phyloP scores from a whole-genome alignment of 2,113 vertebrate genomes.

The Microtus montanus region DNA sequence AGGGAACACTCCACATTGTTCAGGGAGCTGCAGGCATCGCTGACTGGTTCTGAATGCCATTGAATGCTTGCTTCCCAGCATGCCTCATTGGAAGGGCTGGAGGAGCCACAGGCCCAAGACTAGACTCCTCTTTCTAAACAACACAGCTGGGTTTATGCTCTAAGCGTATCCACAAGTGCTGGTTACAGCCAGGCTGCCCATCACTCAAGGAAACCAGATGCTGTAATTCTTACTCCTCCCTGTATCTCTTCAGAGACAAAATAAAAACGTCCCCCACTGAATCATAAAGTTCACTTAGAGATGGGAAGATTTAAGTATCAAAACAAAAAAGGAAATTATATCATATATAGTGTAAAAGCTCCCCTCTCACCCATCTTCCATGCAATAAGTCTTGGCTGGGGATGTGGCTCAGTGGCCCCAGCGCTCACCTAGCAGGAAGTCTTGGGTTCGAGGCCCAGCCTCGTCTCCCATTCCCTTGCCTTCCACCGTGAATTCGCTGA shows the following conservation, averaged over 20 bases:
- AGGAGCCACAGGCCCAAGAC: too few species aligned
- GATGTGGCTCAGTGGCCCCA: background rate
- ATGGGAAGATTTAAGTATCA: background rate
- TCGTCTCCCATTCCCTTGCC: background rate
- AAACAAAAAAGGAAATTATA: background rate
- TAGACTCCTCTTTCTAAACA: background rate
- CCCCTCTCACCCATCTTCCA: background rate
- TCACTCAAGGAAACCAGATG: rapidly evolving
- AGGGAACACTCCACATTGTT: background rate
- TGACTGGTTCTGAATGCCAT: background rate
- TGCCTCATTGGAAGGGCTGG: background rate
- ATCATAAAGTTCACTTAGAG: background rate
- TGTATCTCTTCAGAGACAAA: background rate
- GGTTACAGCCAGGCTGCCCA: background rate
- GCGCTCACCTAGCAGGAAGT: background rate
- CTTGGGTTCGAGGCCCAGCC: background rate
- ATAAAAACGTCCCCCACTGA: background rate
- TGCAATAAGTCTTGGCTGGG: background rate
- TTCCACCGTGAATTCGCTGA: background rate
- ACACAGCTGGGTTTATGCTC: background rate
- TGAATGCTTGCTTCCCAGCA: background rate
- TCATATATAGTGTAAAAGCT: background rate
- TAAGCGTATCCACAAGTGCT: background rate
- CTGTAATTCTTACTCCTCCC: background rate
- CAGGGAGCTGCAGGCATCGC: rapidly evolving